Conservation (phyloP, 2,888 invertebrate genomes). For the Spisula subtruncata region DNA sequence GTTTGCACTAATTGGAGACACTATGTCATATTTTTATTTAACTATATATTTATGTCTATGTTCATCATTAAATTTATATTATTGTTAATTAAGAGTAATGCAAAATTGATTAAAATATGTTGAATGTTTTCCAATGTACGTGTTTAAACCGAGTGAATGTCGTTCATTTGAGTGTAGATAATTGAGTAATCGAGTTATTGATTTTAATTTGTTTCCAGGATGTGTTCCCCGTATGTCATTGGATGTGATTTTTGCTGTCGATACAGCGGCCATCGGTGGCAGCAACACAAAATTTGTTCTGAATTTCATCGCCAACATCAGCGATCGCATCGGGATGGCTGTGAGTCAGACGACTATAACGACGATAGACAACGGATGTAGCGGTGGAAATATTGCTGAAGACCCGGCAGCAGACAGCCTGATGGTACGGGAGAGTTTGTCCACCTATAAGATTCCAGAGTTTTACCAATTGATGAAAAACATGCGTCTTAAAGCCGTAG, state of each 20-base stretch:
- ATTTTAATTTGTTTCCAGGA: slow-evolving; percentile 38
- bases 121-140: too few species aligned
- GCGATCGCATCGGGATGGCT: slow-evolving; percentile 66
- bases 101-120: too few species aligned
- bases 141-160: too few species aligned
- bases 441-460: slow-evolving; percentile 47
- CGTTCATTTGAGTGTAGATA: too few species aligned
- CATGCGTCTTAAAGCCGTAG: slow-evolving; percentile 64
- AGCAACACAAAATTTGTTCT: slow-evolving; percentile 65
- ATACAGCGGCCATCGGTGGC: slow-evolving; percentile 67
- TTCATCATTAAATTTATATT: too few species aligned
- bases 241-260: slow-evolving; percentile 69
- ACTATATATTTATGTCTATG: too few species aligned
- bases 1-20: too few species aligned
- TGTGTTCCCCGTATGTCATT: slow-evolving; percentile 63
- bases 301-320: slow-evolving; percentile 64
- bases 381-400: slow-evolving; percentile 44
- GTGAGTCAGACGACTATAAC: slow-evolving; percentile 50
- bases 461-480: slow-evolving; percentile 61
- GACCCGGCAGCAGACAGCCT: slow-evolving; percentile 45
- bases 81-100: too few species aligned
- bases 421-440: slow-evolving; percentile 45
- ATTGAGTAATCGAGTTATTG: too few species aligned
- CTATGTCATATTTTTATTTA: too few species aligned
- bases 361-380: slow-evolving; percentile 63